These are phyloP conservation scores for Andrena cerasifolii DNA, from an alignment of 1,140 invertebrate species.

Conservation along the genomic window DNA sequence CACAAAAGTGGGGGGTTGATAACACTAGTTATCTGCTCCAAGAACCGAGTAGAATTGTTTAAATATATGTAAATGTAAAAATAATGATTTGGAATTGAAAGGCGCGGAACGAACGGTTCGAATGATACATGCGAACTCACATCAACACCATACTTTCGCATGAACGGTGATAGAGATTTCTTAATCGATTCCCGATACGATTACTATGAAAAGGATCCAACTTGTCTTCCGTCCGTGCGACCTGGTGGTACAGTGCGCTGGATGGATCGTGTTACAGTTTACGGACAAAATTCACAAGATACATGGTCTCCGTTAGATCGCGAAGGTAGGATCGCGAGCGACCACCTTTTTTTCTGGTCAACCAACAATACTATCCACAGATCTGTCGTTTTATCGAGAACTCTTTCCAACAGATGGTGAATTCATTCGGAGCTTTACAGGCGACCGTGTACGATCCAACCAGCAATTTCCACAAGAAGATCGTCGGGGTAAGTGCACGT, in stretches of 20 bases:
- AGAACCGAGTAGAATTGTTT: too few relatives aligned
- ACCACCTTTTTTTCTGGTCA: background rate
- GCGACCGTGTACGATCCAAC: background rate
- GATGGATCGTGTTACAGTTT: background rate
- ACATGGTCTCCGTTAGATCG: background rate
- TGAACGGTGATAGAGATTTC: constrained; percentile 85
- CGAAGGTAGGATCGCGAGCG: background rate
- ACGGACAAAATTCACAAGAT: background rate
- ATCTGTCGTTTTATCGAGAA: background rate
- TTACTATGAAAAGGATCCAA: constrained; percentile 89
- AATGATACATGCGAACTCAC: constrained; percentile 88
- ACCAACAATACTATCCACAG: background rate
- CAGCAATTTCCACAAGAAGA: background rate
- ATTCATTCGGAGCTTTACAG: background rate
- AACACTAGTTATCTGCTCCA: too few relatives aligned
- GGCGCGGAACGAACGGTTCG: constrained; percentile 83
- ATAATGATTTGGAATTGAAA: constrained; percentile 10
- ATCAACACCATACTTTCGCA: constrained; percentile 85
- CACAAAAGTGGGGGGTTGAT: too few relatives aligned
- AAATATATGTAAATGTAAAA: background rate
- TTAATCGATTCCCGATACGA: constrained; percentile 88
- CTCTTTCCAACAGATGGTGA: background rate
- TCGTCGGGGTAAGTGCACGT: constrained; percentile 3
- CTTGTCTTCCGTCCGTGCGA: constrained; percentile 38
- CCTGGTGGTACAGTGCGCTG: background rate